Base-by-base conservation (phyloP, 2,888 invertebrate species). In the Parasteatoda lunata region DNA sequence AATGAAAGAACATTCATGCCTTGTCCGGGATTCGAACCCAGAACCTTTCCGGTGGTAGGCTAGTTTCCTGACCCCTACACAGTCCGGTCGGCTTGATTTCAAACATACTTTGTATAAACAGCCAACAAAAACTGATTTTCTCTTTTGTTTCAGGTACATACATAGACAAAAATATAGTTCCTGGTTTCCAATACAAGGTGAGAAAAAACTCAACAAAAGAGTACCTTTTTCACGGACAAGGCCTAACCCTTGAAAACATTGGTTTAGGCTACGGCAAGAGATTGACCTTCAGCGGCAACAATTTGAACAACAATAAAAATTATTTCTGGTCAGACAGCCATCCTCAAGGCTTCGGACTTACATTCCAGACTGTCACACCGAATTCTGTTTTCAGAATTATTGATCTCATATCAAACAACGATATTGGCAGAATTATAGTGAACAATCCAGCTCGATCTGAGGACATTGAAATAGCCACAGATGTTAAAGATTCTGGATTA, bases 271-370 rank as follows among this genome's bases (percentile, higher is more conserved):
- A 95, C 91, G 94, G 95, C 6, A 94, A 95, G 87, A 93, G 96
- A 70, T 93, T 96, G 88, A 95, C 95, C 3, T 96, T 96, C 92
- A 94, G 94, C 90, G 94, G 95, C 1, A 93, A 94, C 81, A 93
- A 93, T 70, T 93, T 95, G 69, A 95, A 95, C 92, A 93, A 94
- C 89, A 95, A 95, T 91, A 93, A 93, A 75, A 95, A 95, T 91
- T 95, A 94, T 92, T 96, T 96, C 93, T 96, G 95, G 95, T 95
- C 95, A 48, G 96, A 96, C 92, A 95, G 95, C 59, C 93, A 94
- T 89, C 94, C 94, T 1, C 94, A 94, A 91, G 96, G 96, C 76
- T 96, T 94, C 91, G 94, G 94, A 54, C 95, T 96, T 91, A 95
- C 95, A 91, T 92, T 95, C 88, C 94, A 94, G 91, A 94, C 95